Conservation (phyloP, 2,113 vertebrate species). For the Melozone crissalis region DNA sequence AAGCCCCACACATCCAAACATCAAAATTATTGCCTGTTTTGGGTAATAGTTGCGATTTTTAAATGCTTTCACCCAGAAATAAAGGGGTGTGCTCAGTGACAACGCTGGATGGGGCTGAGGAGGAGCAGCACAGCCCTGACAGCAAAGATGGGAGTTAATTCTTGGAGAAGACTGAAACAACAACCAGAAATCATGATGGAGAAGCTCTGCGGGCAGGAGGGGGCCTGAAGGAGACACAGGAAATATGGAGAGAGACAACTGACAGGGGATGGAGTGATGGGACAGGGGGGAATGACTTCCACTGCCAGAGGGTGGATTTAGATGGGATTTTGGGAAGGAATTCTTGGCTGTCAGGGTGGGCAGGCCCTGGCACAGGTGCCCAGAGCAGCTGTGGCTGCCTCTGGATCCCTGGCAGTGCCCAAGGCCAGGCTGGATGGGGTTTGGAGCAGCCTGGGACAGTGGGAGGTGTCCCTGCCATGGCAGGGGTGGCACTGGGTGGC, state of each 20-base stretch:
- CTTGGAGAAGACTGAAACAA: background rate
- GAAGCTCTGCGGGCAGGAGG: background rate
- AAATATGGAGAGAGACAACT: accelerated
- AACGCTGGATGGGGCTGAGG: too few species aligned
- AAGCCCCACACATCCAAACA: background rate
- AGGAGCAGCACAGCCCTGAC: background rate
- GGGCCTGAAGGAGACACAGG: accelerated
- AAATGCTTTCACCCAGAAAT: background rate
- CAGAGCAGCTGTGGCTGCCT: background rate
- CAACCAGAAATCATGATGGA: background rate
- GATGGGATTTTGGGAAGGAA: background rate
- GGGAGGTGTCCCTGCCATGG: background rate
- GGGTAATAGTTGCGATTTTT: background rate
- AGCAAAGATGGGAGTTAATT: background rate
- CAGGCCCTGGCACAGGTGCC: background rate
- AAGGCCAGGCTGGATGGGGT: background rate
- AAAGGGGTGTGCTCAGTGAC: too few species aligned
- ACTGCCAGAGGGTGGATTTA: accelerated
- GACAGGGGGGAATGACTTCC: background rate
- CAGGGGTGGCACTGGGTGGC: accelerated
- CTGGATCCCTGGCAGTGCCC: background rate
- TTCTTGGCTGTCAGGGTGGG: accelerated
- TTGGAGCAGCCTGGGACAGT: background rate
- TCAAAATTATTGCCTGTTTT: background rate
- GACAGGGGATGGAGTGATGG: accelerated